Conservation (phyloP, 2,888 invertebrate species). For the Cremastinae sp. region DNA sequence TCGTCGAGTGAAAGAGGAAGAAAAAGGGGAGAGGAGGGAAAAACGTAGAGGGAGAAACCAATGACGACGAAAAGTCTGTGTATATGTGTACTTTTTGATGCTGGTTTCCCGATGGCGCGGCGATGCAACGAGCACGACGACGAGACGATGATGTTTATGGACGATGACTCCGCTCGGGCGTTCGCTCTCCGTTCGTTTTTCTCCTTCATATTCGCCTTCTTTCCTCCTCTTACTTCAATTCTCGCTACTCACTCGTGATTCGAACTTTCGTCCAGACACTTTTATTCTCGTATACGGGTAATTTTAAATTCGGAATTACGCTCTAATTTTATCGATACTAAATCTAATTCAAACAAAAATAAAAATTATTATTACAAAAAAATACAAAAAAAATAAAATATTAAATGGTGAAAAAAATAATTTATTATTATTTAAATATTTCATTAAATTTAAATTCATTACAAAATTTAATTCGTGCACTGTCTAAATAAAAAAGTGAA, state of each 20-base stretch:
- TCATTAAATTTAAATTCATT: no score
- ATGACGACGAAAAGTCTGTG: constrained; percentile 18
- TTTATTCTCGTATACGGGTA: not conserved
- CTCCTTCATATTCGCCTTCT: constrained; percentile 31
- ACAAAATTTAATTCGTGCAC: no score
- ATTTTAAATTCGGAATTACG: no score
- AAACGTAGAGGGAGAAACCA: not conserved
- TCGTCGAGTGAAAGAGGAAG: not conserved
- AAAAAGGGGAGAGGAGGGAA: not conserved
- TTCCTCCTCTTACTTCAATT: constrained; percentile 49
- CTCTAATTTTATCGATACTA: no score
- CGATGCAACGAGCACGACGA: constrained; percentile 48
- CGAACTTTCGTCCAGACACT: constrained; percentile 33
- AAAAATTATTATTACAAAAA: no score
- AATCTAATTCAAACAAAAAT: no score
- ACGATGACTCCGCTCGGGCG: constrained; percentile 51
- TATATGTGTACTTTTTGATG: constrained; percentile 15
- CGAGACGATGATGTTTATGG: constrained; percentile 58
- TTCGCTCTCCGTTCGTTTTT: constrained; percentile 17
- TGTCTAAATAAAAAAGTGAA: no score
- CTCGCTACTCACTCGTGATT: constrained; percentile 8
- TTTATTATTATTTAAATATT: no score
- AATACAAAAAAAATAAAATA: no score
- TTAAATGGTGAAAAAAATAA: no score
- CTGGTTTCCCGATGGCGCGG: constrained; percentile 34